Evolutionary conservation across 2,888 invertebrate genomes (phyloP).

Genomic region (Thelaira solivaga): DNA sequence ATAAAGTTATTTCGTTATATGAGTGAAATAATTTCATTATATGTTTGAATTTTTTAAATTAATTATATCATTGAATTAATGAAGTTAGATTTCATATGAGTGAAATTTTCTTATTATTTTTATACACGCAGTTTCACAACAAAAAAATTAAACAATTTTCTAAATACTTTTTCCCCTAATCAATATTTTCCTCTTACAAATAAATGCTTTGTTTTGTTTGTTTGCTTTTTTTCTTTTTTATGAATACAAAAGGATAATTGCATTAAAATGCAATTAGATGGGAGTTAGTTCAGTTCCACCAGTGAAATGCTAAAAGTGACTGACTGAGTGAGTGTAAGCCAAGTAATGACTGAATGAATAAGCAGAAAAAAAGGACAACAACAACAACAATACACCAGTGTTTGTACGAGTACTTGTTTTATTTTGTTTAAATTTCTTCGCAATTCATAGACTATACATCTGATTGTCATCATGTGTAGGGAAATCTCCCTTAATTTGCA

Average conservation of each 20-base stretch:
- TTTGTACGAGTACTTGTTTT: neutral
- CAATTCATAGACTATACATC: neutral
- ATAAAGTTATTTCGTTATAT: too few species aligned
- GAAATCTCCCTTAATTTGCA: slow-evolving; percentile 24
- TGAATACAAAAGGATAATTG: slow-evolving; percentile 75
- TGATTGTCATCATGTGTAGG: slow-evolving; percentile 9
- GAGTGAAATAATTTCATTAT: too few species aligned
- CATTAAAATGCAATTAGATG: slow-evolving; percentile 77
- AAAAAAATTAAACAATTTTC: too few species aligned
- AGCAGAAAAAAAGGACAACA: slow-evolving; percentile 23
- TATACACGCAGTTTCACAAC: too few species aligned
- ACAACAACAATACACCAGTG: slow-evolving; percentile 21
- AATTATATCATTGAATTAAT: too few species aligned
- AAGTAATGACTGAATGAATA: slow-evolving; percentile 18
- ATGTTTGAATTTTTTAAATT: too few species aligned
- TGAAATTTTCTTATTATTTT: too few species aligned
- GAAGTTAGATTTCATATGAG: too few species aligned
- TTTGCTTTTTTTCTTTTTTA: too few species aligned
- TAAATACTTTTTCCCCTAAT: neutral
- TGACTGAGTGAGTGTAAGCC: slow-evolving; percentile 34
- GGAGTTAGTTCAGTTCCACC: slow-evolving; percentile 30
- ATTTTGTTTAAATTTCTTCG: neutral
- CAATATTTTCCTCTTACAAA: neutral
- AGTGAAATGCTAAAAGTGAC: slow-evolving; percentile 30
- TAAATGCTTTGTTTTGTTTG: neutral